Evolutionary conservation across 2,113 vertebrate genomes (phyloP).

Genomic region (Oreocharis arfaki): DNA sequence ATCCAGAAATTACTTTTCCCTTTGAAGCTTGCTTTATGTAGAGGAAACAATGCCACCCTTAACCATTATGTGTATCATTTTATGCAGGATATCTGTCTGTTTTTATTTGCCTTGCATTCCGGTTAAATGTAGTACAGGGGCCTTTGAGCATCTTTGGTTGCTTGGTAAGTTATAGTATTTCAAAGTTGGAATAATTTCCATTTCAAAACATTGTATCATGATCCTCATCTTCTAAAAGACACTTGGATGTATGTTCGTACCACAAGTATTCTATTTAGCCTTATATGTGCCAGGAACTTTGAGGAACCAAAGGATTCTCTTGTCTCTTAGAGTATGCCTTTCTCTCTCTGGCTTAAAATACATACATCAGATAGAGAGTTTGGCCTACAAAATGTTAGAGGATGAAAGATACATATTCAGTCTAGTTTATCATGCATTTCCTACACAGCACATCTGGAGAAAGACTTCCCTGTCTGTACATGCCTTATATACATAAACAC

Average conservation of each 20-base stretch:
- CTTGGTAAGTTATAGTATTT: background rate
- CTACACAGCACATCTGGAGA: background rate
- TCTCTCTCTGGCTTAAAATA: background rate
- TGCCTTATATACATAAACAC: background rate
- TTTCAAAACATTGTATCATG: background rate
- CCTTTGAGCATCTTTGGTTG: background rate
- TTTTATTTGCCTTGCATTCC: constrained; percentile 23
- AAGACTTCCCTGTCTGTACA: background rate
- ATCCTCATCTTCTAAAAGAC: background rate
- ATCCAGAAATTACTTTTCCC: constrained; percentile 56
- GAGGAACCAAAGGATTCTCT: background rate
- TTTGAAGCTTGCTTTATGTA: constrained; percentile 66
- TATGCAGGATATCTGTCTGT: background rate
- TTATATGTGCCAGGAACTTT: background rate
- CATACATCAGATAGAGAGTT: background rate
- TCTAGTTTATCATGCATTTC: background rate
- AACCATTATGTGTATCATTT: background rate
- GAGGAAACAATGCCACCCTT: constrained; percentile 47
- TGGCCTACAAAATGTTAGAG: background rate
- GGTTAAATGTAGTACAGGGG: background rate
- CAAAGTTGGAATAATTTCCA: background rate
- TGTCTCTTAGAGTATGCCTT: background rate
- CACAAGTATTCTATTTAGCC: background rate
- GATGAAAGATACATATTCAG: background rate
- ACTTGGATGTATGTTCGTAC: background rate